These are phyloP conservation scores for Eulemur rubriventer DNA, from an alignment of 2,797 vertebrate genomes.

Conservation along the genomic window DNA sequence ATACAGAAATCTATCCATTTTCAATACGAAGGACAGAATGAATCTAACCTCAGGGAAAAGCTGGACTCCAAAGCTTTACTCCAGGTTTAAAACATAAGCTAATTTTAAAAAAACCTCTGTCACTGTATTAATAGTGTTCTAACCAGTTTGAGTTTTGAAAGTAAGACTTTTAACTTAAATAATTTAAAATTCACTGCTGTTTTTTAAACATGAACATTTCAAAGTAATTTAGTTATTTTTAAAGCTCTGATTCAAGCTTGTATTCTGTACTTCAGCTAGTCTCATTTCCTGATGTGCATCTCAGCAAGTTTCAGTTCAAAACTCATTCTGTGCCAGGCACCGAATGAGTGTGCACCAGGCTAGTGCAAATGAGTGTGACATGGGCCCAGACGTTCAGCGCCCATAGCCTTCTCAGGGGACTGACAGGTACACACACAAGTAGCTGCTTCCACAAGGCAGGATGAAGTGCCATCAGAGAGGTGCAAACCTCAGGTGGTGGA, in stretches of 20 bases:
- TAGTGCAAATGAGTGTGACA: rapidly evolving
- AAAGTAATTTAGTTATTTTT: constrained; percentile 21
- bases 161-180: constrained; percentile 20
- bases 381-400: rapidly evolving
- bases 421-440: rapidly evolving
- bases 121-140: not conserved
- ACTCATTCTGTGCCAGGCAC: not conserved
- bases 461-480: not conserved
- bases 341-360: no score
- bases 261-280: not conserved
- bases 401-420: not conserved
- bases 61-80: not conserved
- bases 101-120: not conserved
- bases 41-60: not conserved
- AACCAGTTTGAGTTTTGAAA: not conserved
- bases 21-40: not conserved
- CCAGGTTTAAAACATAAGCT: constrained; percentile 9
- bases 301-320: constrained; percentile 16
- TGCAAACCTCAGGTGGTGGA: not conserved
- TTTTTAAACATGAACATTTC: not conserved
- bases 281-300: not conserved
- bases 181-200: not conserved
- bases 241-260: constrained; percentile 41
- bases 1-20: not conserved
- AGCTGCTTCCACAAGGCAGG: not conserved